phyloP scores from a whole-genome alignment of 2,113 vertebrate genomes.

The Dermatemys mawii region DNA sequence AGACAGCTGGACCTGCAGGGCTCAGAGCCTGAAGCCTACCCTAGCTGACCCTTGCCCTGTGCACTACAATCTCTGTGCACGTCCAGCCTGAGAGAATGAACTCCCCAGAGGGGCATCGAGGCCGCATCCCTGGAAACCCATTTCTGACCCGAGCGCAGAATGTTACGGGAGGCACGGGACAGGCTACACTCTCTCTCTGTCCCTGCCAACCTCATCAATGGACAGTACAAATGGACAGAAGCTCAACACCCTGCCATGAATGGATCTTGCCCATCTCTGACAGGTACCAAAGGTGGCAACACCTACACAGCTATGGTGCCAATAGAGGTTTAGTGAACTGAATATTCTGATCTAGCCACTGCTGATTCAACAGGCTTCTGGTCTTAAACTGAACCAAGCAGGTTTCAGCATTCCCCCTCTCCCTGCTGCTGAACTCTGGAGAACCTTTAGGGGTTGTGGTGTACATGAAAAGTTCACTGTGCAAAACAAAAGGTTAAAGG shows the following conservation, averaged over 20 bases:
- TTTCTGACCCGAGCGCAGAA: not conserved
- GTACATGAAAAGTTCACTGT: not conserved
- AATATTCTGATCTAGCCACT: not conserved
- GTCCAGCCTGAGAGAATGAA: not conserved
- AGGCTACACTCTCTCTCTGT: not conserved
- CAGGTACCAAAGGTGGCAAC: not conserved
- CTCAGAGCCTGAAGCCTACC: not conserved
- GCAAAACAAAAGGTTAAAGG: not conserved
- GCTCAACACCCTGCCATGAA: not conserved
- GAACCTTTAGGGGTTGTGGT: not conserved
- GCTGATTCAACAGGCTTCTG: not conserved
- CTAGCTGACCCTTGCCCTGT: not conserved
- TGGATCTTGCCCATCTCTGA: not conserved
- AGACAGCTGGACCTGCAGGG: not conserved
- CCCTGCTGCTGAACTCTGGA: not conserved
- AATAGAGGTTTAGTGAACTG: not conserved
- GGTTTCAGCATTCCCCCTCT: not conserved
- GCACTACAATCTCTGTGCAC: not conserved
- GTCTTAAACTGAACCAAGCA: not conserved
- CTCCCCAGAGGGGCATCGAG: not conserved
- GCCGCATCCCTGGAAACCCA: not conserved
- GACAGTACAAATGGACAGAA: not conserved
- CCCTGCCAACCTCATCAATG: not conserved
- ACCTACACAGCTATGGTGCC: not conserved
- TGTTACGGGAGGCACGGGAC: accelerated